Base-by-base conservation (phyloP, 2,113 vertebrate genomes). In the Stigmatopora nigra region DNA sequence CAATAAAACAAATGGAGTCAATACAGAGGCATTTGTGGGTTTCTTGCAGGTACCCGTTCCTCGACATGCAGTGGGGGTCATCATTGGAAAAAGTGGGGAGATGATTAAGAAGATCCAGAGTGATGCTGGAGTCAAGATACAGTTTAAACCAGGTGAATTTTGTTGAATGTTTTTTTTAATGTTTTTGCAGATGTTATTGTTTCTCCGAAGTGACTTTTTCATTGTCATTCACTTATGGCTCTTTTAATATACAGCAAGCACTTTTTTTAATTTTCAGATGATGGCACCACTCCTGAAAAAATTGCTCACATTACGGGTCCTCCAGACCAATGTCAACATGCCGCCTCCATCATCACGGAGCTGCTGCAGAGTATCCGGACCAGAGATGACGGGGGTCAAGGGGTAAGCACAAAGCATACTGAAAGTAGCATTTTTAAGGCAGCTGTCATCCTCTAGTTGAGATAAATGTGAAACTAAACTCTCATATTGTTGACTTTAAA, bases 41-140 rank as follows among this genome's bases (percentile, higher is more conserved):
- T 75, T 75, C 68, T 56, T 68, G 15, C 81, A 97, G 94, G 91
- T 95, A 0, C 92, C 93, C 0, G 94, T 96, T 6, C 94, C 94
- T 0, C 90, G 93, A 57, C 93, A 95, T 79, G 95, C 94, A 12
- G 94, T 97, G 1, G 94, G 94, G 0, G 94, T 96, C 17, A 92
- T 96, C 41, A 96, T 96, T 16, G 94, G 94, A 19, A 90, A 93
- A 17, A 96, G 74, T 7, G 94, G 94, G 7, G 94, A 97, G 71
- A 97, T 97, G 94, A 97, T 97, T 57, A 96, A 97, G 82, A 97
- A 97, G 82, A 95, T 96, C 68, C 94, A 97, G 89, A 94, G 91
- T 0, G 94, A 96, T 0, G 92, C 94, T 0, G 94, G 94, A 0
- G 94, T 96, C 48, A 90, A 94, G 79, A 97, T 96, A 81, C 94